Conservation (phyloP, 1,140 invertebrate genomes). For the Ericerus pela region DNA sequence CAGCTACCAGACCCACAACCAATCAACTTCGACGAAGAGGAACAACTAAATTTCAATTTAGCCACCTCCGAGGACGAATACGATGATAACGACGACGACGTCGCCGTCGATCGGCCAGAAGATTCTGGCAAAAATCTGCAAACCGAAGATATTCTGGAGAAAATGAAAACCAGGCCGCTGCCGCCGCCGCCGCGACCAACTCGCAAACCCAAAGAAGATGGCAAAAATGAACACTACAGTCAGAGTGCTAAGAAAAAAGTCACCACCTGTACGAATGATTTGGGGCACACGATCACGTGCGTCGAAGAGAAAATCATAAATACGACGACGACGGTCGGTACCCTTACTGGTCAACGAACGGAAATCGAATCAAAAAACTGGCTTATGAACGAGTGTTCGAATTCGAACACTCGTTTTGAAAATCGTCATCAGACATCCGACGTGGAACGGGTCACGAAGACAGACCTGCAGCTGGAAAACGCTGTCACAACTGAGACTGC, state of each 20-base stretch:
- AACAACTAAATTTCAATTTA: conserved; percentile 4
- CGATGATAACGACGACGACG: background rate
- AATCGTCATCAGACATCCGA: background rate
- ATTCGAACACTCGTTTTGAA: too few species aligned
- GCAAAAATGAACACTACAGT: background rate
- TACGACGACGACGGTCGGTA: too few species aligned
- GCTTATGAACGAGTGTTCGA: too few species aligned
- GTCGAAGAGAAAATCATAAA: conserved; percentile 2
- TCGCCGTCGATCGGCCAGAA: background rate
- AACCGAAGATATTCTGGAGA: background rate
- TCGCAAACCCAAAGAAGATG: background rate
- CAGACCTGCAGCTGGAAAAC: too few species aligned
- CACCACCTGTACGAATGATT: background rate
- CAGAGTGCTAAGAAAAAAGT: background rate
- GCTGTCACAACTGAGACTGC: too few species aligned
- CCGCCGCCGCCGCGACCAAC: background rate
- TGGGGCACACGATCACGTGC: background rate
- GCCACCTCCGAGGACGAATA: background rate
- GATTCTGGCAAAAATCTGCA: conserved; percentile 3
- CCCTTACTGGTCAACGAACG: too few species aligned
- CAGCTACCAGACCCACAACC: too few species aligned
- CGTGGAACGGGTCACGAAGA: background rate
- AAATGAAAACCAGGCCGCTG: background rate
- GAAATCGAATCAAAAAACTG: too few species aligned
- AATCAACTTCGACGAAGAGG: background rate